Base-by-base conservation (phyloP, 2,113 vertebrate species). In the Osmerus mordax region DNA sequence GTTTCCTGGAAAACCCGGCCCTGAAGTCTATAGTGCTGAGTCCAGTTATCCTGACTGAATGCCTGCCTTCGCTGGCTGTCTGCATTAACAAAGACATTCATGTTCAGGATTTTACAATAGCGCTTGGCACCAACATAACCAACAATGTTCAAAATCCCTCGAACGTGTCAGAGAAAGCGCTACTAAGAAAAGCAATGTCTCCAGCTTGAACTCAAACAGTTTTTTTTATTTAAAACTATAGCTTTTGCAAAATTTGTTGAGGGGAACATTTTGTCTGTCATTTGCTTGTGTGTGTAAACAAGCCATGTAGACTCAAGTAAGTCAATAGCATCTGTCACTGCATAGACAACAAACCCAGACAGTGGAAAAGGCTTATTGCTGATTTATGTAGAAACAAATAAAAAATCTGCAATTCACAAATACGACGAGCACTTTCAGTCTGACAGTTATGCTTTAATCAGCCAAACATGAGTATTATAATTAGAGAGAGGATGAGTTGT, bases 11-110 rank as follows among this genome's bases (percentile, higher is more conserved):
- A 92, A 99, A 99, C 12, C 97, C 97, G 63, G 94, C 94, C 63
- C 95, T 87, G 82, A 99, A 99, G 81, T 99, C 97, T n/a, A 99
- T 95, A 25, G 91, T 96, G 87, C 97, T 99, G 81, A 99, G 94
- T 4, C 97, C 97, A 0, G 97, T 95, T 77, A 99, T 95, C 8
- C 97, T 95, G 32, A 99, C 89, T 0, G 97, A 99, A 80, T 99
- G 97, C 47, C 97, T 92, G 77, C 96, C 97, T 65, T 89, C 92
- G 85, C 97, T 99, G 0, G 94, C 94, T 0, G 90, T 95, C 97
- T 99, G 87, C 2, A 81, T 89, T 81, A 29, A 15, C 23, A 62
- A 25, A 25, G 25, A 61, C 14, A 61, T 28, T 61, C 23, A 61
- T 14, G 25, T 21, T 61, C 23, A n/a, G 23, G 12, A 14, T 15